Percentiles rank a stretch among this genome's conserved stretches.
These are phyloP conservation scores for Hypsopygia costalis DNA, from an alignment of 2,888 invertebrate species.

Conservation along the genomic window DNA sequence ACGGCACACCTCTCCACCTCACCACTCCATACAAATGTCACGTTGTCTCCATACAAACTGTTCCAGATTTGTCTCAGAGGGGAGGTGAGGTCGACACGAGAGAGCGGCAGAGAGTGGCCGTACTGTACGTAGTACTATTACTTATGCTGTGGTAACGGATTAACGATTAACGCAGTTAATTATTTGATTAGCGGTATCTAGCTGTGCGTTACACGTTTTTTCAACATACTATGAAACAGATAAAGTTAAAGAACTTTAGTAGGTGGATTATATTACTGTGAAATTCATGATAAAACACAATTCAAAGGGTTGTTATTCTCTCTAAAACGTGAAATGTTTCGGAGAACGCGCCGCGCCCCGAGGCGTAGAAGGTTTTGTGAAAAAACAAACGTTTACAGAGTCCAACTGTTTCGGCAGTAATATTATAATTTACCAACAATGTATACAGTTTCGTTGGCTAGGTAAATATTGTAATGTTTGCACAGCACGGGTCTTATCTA, in stretches of 20 bases:
- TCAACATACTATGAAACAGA: too few species aligned
- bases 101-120: too few species aligned
- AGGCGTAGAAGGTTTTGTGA: slow-evolving; percentile 11
- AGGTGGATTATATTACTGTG: not conserved
- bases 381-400: slow-evolving; percentile 14
- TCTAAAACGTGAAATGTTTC: not conserved
- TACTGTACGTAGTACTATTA: too few species aligned
- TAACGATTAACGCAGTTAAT: too few species aligned
- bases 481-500: slow-evolving; percentile 56
- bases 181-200: too few species aligned
- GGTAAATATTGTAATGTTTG: slow-evolving; percentile 44
- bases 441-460: slow-evolving; percentile 22
- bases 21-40: too few species aligned
- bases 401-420: slow-evolving; percentile 12
- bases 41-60: too few species aligned
- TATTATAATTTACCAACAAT: slow-evolving; percentile 19
- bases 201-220: too few species aligned
- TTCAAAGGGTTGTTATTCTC: not conserved
- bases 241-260: not conserved
- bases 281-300: not conserved
- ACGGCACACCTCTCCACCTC: too few species aligned
- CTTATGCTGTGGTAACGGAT: too few species aligned
- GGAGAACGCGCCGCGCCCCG: slow-evolving; percentile 2
- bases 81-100: too few species aligned
- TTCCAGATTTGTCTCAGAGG: too few species aligned